Evolutionary conservation across 2,888 invertebrate species (phyloP), one percentile per base, ranked within the genome.

Genomic region (Pandemis heparana): DNA sequence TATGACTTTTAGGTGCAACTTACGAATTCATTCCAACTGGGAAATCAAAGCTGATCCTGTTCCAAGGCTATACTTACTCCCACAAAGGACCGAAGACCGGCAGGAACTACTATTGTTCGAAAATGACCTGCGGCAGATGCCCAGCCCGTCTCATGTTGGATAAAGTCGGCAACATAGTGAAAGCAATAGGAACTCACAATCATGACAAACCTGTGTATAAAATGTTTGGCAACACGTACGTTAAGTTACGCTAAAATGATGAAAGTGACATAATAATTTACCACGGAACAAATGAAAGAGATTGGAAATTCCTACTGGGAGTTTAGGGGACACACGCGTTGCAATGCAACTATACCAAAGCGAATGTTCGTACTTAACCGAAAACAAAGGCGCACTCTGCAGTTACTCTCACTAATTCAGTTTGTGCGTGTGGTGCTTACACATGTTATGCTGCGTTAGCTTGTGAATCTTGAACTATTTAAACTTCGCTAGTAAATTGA

Each of bases 51-150:
- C 64, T 80, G 9, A 56, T 81, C 1, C 38, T 80, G 65, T 81
- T 77, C 56, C 70, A 77, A 63, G 76, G 78, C 1, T 79, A 79
- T 63, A 79, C 81, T 1, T 84, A 78, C 70, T 83, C 82, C 0
- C 82, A 74, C 65, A 77, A 77, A 10, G 79, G 80, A 0, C 69
- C 61, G 0, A 79, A 72, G 4, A 62, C 51, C 4, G 62, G 61
- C 43, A 67, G 62, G 10, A 62, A 62, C 38, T 72, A 67, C 43
- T 72, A 72, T 16, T 72, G 67, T 9, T 72, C 71, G 16, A 77
- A 18, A 61, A 77, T 18, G 69, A 73, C 12, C 77, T 77, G 69
- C 67, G 76, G 5, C 77, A 79, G 23, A 8, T 83, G 83, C 67
- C 75, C 70, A 23, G 80, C 81, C 0, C 78, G 78, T 1, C 48